Evolutionary conservation across 2,797 vertebrate species (phyloP).

Genomic region (Enteromius anoplus): DNA sequence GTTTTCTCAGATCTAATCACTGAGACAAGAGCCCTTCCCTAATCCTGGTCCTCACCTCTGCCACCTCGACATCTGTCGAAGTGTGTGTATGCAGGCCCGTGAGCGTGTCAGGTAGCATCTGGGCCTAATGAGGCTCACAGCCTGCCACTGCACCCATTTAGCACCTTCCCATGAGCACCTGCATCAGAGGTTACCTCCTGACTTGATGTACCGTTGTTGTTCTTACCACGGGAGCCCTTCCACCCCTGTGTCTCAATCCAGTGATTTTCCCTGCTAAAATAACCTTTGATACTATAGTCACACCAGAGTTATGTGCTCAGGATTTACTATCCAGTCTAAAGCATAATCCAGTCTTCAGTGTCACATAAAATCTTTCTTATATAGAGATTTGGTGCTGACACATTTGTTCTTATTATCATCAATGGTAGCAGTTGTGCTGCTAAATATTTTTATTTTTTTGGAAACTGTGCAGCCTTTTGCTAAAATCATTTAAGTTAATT

Average conservation of each 20-base stretch:
- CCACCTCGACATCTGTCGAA: slow-evolving; percentile 63
- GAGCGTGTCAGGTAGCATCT: slow-evolving; percentile 67
- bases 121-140: slow-evolving; percentile 74
- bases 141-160: slow-evolving; percentile 70
- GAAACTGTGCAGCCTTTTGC: background rate
- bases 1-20: slow-evolving; percentile 64
- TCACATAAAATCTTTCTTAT: background rate
- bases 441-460: background rate
- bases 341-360: background rate
- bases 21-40: slow-evolving; percentile 55
- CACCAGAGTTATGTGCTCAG: background rate
- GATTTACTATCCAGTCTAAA: background rate
- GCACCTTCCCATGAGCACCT: slow-evolving; percentile 68
- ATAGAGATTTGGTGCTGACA: background rate
- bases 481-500: too few species aligned
- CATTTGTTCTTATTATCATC: background rate
- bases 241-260: background rate
- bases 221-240: slow-evolving; percentile 68
- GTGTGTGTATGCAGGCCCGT: slow-evolving; percentile 41
- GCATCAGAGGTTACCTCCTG: slow-evolving; percentile 69
- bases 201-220: slow-evolving; percentile 57
- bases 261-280: slow-evolving; percentile 13
- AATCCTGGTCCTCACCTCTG: slow-evolving; percentile 60
- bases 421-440: background rate
- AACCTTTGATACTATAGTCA: background rate